Evolutionary conservation across 1,140 invertebrate genomes (phyloP), one percentile per base, ranked within the genome.

Genomic region (Megalopta genalis): DNA sequence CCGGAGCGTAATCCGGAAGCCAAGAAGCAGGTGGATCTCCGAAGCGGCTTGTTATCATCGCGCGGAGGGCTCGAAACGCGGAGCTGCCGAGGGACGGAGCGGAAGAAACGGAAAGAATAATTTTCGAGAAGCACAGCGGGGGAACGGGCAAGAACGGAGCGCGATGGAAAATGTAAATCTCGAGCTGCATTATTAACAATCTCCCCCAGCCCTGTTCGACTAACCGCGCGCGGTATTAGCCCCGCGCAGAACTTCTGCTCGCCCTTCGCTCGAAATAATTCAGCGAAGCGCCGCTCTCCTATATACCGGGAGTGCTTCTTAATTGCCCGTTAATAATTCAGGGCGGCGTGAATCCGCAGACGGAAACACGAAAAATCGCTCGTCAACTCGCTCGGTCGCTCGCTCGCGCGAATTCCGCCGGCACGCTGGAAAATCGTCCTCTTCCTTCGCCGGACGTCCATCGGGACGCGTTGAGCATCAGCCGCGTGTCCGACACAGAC

Each of bases 401-500:
- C 42, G 42, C 16, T 52, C 49, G 14, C 46, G 46, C 52, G 21
- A n/a, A n/a, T 4, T 32, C 32, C 32, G 32, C 32, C 4, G 4
- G 32, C 32, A 4, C 32, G 32, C 32, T 32, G 32, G 54, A 57
- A 54, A 54, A 54, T 39, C 42, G 42, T 65, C 21, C 10, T 42
- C 10, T 18, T 39, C 8, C 54, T 8, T 2, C 18, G 54, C 12
- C 12, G 52, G 21, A 77, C 42, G 42, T 62, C 39, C 54, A 8
- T 23, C 27, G 72, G 59, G 63, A 57, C 37, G 6, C 63, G 37
- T 16, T 32, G 23, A 57, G 18, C 74, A 52, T 71, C 66, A 59
- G 27, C 62, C 46, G 49, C 49, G 59, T 65, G 79, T 77, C 74
- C 42, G 49, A 66, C 60, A 57, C 74, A 77, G 66, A 70, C 74